phyloP scores from a whole-genome alignment of 2,888 invertebrate species.

The Spilarctia lutea region DNA sequence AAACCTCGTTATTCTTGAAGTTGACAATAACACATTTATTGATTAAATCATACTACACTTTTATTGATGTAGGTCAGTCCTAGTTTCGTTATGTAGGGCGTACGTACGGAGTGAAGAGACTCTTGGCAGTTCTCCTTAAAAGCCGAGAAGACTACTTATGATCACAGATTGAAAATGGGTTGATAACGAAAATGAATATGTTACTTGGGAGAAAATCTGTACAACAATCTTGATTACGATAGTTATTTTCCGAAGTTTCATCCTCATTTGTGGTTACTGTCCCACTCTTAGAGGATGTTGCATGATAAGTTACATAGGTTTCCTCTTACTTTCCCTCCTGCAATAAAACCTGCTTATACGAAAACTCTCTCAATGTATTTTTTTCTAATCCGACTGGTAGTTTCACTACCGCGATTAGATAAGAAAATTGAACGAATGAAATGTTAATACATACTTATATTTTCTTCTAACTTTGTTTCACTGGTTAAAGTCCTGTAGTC shows the following conservation, averaged over 20 bases:
- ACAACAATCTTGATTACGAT: neutral
- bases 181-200: neutral
- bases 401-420: neutral
- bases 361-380: neutral
- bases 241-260: neutral
- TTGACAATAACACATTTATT: neutral
- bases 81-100: neutral
- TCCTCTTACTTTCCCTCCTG: neutral
- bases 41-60: neutral
- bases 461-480: neutral
- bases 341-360: neutral
- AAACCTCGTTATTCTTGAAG: neutral
- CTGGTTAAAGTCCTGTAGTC: neutral
- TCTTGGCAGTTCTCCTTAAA: neutral
- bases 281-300: too few relatives aligned
- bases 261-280: neutral
- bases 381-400: neutral
- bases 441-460: neutral
- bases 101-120: neutral
- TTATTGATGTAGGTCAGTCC: constrained; percentile 9
- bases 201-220: neutral
- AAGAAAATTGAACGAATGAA: neutral
- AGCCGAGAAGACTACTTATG: neutral
- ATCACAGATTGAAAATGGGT: neutral
- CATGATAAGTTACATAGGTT: too few relatives aligned